These are phyloP conservation scores for Ceyx cyanopectus DNA, from an alignment of 2,113 vertebrate species.

Conservation along the genomic window DNA sequence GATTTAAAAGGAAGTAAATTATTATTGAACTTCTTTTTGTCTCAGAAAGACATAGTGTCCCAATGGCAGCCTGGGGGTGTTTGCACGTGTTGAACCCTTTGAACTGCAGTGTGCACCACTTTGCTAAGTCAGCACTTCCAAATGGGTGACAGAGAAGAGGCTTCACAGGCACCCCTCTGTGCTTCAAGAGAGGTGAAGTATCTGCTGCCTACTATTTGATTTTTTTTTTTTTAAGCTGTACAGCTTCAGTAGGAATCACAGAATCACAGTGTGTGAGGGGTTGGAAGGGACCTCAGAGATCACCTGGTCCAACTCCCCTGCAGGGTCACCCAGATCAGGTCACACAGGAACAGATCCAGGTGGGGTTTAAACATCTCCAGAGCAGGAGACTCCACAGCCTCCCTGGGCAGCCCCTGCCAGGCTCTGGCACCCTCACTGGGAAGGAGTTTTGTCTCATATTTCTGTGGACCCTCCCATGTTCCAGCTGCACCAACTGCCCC, in stretches of 20 bases:
- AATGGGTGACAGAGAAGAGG: neutral
- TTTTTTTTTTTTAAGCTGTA: neutral
- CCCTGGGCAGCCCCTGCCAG: no score
- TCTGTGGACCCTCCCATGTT: no score
- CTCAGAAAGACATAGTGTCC: neutral
- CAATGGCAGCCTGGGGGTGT: accelerated
- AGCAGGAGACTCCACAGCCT: no score
- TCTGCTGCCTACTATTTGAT: neutral
- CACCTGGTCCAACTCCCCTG: no score
- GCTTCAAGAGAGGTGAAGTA: neutral
- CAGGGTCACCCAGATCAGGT: no score
- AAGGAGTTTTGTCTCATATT: no score
- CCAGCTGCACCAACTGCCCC: no score
- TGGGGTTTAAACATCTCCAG: no score
- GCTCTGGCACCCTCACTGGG: no score
- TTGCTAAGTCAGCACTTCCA: neutral
- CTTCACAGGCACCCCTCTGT: neutral
- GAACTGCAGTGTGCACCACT: neutral
- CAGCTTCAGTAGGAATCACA: neutral
- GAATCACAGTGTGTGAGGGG: no score
- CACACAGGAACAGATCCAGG: no score
- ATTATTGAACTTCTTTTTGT: neutral
- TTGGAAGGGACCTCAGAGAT: no score
- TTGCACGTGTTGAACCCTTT: neutral
- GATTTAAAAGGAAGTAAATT: neutral